phyloP scores from a whole-genome alignment of 2,113 vertebrate species.

The Rhombomys opimus region DNA sequence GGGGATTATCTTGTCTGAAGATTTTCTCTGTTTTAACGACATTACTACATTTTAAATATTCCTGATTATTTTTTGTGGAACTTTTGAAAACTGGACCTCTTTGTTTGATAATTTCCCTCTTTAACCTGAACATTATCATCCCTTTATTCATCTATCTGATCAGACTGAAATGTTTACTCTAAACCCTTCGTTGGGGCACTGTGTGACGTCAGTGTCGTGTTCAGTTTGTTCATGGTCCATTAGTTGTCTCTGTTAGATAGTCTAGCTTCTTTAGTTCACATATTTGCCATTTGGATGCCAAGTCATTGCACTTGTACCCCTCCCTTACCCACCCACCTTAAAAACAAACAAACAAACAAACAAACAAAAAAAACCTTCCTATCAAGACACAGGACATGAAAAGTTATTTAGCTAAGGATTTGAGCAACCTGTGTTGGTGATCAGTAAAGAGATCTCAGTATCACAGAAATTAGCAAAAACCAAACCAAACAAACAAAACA shows the following conservation, averaged over 20 bases:
- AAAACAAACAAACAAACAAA: neutral
- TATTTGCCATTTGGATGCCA: neutral
- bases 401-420: neutral
- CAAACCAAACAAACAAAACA: neutral
- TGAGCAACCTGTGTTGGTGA: neutral
- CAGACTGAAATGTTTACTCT: neutral
- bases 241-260: neutral
- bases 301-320: neutral
- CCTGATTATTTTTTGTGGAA: neutral
- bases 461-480: neutral
- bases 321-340: too few species aligned
- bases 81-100: neutral
- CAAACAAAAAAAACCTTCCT: neutral
- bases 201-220: neutral
- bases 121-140: neutral
- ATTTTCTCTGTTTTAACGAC: constrained; percentile 13
- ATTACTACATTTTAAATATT: constrained; percentile 37
- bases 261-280: neutral
- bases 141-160: neutral
- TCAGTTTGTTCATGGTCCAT: neutral
- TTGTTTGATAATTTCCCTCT: constrained; percentile 1
- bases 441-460: neutral
- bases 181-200: neutral
- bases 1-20: neutral
- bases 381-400: neutral